Base-by-base conservation (phyloP, 2,113 vertebrate species). In the Rhinolophus sinicus region DNA sequence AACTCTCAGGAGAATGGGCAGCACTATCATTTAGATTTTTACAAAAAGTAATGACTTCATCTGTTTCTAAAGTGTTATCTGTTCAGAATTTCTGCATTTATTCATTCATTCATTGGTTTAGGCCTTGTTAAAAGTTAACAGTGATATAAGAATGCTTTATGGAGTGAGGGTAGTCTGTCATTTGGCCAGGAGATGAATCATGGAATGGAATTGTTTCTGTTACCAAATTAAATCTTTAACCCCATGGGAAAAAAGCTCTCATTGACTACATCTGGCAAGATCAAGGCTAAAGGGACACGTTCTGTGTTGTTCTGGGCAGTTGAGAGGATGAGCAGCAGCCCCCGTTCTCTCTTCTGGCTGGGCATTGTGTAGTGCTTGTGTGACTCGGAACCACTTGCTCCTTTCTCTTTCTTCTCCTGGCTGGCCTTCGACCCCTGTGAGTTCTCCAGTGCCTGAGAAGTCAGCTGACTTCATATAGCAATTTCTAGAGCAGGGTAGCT, bases 51-150 rank as follows among this genome's bases (percentile, higher is more conserved):
- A 70, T 85, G n/a, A 47, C 65, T 26, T 5, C 80, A 33, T 83
- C 22, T 13, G 7, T 85, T 91, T 88, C 38, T 96, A 81, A 89
- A 93, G 11, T 94, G 56, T 50, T 91, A 67, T 30, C 60, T 96
- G 28, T 88, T 77, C 65, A 82, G 19, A 77, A 76, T 78, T 82
- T 50, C 44, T 65, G 35, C 44, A 70, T 54, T 80, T 40, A 40
- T 22, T 83, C 50, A 16, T 83, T 77, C 76, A 28, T 87, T 72
- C 56, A 40, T 83, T 82, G 47, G 24, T 86, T 89, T 88, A 69
- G 30, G 15, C 15, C 22, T 87, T 80, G 30, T 58, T 95, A 21
- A n/a, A 89, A 82, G 52, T 86, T 54, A 80, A 47, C 52, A 54
- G 35, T 83, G 19, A 70, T 65, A 13, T 13, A 38, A 84, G 11